These are phyloP conservation scores for Alectura lathami DNA, from an alignment of 2,113 vertebrate genomes.

Conservation along the genomic window DNA sequence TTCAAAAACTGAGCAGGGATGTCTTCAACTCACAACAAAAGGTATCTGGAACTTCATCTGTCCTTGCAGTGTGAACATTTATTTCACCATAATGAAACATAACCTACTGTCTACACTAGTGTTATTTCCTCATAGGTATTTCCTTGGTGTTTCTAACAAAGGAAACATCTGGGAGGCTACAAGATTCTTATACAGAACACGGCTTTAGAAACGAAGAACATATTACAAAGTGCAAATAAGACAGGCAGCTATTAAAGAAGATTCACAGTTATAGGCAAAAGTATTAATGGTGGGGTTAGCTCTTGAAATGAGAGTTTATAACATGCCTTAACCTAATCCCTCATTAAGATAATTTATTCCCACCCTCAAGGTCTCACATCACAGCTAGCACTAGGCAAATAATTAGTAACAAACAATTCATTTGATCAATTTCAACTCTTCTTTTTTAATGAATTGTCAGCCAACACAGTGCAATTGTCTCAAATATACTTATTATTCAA, in stretches of 20 bases:
- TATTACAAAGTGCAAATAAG: not conserved
- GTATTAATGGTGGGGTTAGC: conserved; percentile 49
- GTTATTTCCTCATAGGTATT: not conserved
- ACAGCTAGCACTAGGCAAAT: conserved; percentile 65
- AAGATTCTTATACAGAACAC: not conserved
- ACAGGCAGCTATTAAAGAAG: conserved; percentile 57
- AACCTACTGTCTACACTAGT: not conserved
- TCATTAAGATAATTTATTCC: conserved; percentile 70
- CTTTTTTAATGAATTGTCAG: conserved; percentile 48
- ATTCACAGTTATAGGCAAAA: conserved; percentile 59
- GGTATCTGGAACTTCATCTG: not conserved
- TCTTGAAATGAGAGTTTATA: conserved; percentile 64
- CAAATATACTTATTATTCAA: conserved; percentile 44
- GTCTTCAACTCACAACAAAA: not conserved
- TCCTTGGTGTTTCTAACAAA: not conserved
- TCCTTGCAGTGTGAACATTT: not conserved
- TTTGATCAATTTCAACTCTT: conserved; percentile 50
- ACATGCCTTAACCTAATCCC: conserved; percentile 63
- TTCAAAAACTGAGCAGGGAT: not conserved
- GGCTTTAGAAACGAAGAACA: not conserved
- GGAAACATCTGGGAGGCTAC: not conserved
- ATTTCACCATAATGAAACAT: not conserved
- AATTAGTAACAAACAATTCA: conserved; percentile 70
- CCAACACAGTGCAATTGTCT: not conserved
- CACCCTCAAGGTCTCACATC: conserved; percentile 66